phyloP scores from a whole-genome alignment of 2,113 vertebrate genomes.

The Phyllostomus hastatus region DNA sequence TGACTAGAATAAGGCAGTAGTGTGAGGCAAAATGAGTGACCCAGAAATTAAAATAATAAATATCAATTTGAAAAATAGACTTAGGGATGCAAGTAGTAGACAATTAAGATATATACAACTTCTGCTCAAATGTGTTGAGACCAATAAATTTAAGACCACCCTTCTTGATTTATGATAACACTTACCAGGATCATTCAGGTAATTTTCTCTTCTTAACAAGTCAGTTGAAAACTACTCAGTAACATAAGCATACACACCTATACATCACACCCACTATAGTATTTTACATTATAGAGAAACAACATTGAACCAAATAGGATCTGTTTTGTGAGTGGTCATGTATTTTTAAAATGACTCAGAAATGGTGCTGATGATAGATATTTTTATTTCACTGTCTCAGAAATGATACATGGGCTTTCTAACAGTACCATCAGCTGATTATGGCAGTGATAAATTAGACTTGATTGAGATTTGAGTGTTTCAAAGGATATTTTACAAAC shows the following conservation, averaged over 20 bases:
- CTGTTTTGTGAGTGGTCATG: not conserved
- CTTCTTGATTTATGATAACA: not conserved
- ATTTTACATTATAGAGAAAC: not conserved
- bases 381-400: not conserved
- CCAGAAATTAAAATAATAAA: not conserved
- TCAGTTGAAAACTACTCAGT: slow-evolving; percentile 34
- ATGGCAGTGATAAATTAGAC: slow-evolving; percentile 43
- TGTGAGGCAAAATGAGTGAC: not conserved
- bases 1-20: not conserved
- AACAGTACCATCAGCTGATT: not conserved
- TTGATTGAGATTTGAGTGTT: not conserved
- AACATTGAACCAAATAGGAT: not conserved
- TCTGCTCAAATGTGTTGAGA: not conserved
- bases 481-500: slow-evolving; percentile 31
- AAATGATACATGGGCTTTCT: not conserved
- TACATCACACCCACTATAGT: not conserved
- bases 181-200: not conserved
- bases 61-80: slow-evolving; percentile 8
- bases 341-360: not conserved
- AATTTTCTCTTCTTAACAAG: slow-evolving; percentile 36
- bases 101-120: slow-evolving; percentile 1
- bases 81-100: not conserved
- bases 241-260: not conserved
- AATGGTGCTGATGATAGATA: not conserved
- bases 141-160: not conserved